Evolutionary conservation across 2,797 vertebrate genomes (phyloP).

Genomic region (Coregonus ussuriensis): DNA sequence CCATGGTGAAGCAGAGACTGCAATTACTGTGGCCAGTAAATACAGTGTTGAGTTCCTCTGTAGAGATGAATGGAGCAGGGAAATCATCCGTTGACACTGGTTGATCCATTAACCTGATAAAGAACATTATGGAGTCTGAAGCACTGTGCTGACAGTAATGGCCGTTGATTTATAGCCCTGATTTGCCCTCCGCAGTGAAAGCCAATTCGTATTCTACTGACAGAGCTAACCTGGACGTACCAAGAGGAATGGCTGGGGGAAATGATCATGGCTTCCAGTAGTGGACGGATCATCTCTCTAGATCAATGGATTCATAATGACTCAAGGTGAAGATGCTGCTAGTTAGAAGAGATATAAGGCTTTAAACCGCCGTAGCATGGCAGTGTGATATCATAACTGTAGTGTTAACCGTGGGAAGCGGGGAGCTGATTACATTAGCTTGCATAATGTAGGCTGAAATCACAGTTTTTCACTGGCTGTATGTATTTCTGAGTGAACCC

Average conservation of each 20-base stretch:
- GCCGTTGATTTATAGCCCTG: slow-evolving; percentile 58
- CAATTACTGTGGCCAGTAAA: slow-evolving; percentile 11
- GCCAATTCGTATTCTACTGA: slow-evolving; percentile 47
- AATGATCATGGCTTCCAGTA: slow-evolving; percentile 33
- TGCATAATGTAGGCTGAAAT: neutral
- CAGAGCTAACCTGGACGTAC: slow-evolving; percentile 10
- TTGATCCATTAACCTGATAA: slow-evolving; percentile 55
- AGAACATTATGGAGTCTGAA: slow-evolving; percentile 46
- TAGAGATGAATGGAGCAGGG: neutral
- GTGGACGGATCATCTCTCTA: neutral
- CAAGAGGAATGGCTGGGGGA: slow-evolving; percentile 25
- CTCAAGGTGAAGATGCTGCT: slow-evolving; percentile 7
- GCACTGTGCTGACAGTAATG: slow-evolving; percentile 51
- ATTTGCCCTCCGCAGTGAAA: slow-evolving; percentile 37
- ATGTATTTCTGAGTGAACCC: slow-evolving; percentile 16
- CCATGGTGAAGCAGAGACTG: neutral
- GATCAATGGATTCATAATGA: slow-evolving; percentile 25
- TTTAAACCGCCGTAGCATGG: neutral
- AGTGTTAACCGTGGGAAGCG: neutral
- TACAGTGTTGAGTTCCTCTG: slow-evolving; percentile 17
- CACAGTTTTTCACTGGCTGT: neutral
- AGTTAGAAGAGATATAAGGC: neutral
- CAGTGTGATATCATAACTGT: neutral
- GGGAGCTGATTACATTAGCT: neutral
- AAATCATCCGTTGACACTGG: neutral